These are phyloP conservation scores for Lindbergichthys nudifrons DNA, from an alignment of 2,797 vertebrate species.

Conservation along the genomic window DNA sequence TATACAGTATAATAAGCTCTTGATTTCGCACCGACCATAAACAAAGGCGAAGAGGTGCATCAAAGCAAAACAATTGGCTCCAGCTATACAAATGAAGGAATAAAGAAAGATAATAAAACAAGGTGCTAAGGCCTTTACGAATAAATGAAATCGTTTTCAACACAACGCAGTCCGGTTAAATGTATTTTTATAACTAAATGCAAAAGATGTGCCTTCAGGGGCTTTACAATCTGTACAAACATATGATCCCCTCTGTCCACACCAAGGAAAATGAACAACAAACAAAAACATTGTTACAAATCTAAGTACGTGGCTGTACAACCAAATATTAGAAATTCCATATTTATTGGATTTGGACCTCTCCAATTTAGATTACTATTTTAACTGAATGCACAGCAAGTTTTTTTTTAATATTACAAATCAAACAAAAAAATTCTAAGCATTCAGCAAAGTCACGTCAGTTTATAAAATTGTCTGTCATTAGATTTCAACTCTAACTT, in stretches of 20 bases:
- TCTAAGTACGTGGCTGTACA: no score
- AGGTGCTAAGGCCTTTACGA: background rate
- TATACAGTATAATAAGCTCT: conserved; percentile 55
- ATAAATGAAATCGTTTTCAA: conserved; percentile 13
- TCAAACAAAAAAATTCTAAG: no score
- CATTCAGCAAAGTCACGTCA: no score
- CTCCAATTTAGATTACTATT: no score
- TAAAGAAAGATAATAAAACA: background rate
- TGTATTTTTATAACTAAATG: background rate
- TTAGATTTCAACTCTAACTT: no score
- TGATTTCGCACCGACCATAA: conserved; percentile 29
- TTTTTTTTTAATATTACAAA: no score
- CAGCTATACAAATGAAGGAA: conserved; percentile 11
- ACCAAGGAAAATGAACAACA: background rate
- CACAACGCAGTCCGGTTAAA: background rate
- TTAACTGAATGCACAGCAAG: no score
- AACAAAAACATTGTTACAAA: no score
- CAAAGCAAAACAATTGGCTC: conserved; percentile 31
- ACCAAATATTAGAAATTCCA: no score
- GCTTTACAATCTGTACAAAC: background rate
- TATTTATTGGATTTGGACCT: no score
- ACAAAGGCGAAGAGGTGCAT: conserved; percentile 6
- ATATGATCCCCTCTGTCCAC: background rate
- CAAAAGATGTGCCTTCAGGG: background rate
- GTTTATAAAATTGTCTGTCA: no score